phyloP scores from a whole-genome alignment of 2,797 vertebrate genomes.

The Propithecus deckenii region DNA sequence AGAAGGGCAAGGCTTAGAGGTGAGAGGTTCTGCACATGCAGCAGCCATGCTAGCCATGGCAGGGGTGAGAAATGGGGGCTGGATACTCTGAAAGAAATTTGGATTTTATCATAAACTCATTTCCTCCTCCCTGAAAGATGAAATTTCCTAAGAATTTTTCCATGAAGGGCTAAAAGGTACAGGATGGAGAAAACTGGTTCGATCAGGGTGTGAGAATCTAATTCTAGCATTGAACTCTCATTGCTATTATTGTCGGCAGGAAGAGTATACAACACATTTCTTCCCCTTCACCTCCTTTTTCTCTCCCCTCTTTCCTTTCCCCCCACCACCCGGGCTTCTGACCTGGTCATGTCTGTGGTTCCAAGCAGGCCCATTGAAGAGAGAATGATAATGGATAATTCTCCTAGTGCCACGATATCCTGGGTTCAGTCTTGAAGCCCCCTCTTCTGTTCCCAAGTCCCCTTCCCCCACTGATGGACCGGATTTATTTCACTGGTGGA shows the following conservation, averaged over 20 bases:
- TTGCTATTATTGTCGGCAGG: background rate
- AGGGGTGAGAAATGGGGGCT: background rate
- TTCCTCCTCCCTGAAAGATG: background rate
- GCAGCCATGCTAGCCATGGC: background rate
- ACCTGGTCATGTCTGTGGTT: constrained; percentile 23
- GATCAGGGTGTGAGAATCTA: background rate
- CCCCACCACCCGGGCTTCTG: background rate
- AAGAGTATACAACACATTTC: background rate
- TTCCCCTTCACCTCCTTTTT: background rate
- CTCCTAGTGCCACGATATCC: background rate
- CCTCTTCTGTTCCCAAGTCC: background rate
- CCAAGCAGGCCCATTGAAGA: background rate
- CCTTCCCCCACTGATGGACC: background rate
- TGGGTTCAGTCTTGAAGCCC: background rate
- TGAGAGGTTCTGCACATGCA: background rate
- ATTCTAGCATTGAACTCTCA: background rate
- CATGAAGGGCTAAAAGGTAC: background rate
- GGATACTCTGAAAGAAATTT: background rate
- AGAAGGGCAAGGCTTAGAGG: background rate
- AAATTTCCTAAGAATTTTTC: background rate
- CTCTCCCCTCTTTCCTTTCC: background rate
- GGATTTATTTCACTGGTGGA: background rate
- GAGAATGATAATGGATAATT: background rate
- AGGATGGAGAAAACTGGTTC: background rate
- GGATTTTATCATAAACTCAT: background rate